phyloP scores from a whole-genome alignment of 2,113 vertebrate species.

The Urocitellus parryii region DNA sequence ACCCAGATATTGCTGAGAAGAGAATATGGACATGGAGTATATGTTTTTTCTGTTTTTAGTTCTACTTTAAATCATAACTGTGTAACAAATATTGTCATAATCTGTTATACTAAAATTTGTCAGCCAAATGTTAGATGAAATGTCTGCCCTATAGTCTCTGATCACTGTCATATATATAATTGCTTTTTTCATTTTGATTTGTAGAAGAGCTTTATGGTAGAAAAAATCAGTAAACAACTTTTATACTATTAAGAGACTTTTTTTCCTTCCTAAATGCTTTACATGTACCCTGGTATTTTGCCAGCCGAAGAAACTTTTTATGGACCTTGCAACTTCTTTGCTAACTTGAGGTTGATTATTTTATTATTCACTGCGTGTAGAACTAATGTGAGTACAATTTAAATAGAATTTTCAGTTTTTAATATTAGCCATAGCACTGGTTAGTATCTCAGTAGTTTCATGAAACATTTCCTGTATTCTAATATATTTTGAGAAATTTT shows the following conservation, averaged over 20 bases:
- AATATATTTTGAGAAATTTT: conserved; percentile 82
- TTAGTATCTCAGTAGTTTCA: conserved; percentile 85
- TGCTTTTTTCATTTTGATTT: conserved; percentile 83
- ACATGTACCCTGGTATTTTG: conserved; percentile 84
- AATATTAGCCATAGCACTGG: conserved; percentile 84
- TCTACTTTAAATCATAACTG: conserved; percentile 76
- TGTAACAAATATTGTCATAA: conserved; percentile 71
- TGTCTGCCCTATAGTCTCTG: conserved; percentile 85
- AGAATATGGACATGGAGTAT: conserved; percentile 37
- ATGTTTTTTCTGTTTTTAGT: conserved; percentile 69
- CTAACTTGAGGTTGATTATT: conserved; percentile 81
- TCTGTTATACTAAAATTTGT: conserved; percentile 70
- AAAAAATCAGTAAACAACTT: conserved; percentile 87
- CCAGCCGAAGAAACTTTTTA: conserved; percentile 81
- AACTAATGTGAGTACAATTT: conserved; percentile 71
- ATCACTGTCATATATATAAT: conserved; percentile 83
- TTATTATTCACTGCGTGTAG: conserved; percentile 81
- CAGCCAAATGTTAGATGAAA: conserved; percentile 80
- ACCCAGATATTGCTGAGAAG: conserved; percentile 17
- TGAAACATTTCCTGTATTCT: conserved; percentile 78
- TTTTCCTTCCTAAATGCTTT: conserved; percentile 74
- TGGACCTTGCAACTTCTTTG: conserved; percentile 82
- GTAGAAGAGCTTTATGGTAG: conserved; percentile 86
- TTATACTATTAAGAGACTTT: conserved; percentile 85
- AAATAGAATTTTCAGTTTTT: conserved; percentile 81